phyloP scores from a whole-genome alignment of 2,113 vertebrate genomes.

The Rhabdomys dilectus region DNA sequence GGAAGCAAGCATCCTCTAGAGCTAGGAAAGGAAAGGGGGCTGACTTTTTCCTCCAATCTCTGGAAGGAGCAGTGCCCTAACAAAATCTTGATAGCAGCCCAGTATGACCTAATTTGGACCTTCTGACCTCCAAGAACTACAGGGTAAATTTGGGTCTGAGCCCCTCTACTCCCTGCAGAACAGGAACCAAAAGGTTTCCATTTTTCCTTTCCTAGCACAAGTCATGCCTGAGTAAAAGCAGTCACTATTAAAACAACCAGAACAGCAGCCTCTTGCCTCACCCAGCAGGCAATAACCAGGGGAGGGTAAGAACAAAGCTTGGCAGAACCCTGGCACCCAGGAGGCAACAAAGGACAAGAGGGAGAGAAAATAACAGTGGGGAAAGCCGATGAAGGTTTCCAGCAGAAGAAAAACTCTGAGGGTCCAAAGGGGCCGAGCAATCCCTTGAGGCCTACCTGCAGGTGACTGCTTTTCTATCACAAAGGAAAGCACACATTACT shows the following conservation, averaged over 20 bases:
- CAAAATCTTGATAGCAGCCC: background rate
- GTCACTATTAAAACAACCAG: background rate
- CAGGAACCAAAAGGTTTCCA: background rate
- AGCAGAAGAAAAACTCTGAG: background rate
- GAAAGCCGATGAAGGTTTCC: background rate
- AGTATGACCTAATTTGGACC: background rate
- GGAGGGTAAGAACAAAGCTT: background rate
- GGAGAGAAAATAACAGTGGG: background rate
- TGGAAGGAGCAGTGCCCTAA: background rate
- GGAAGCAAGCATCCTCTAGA: background rate
- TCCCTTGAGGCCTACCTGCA: background rate
- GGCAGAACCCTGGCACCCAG: background rate
- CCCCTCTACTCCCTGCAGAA: background rate
- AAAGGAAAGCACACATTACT: background rate
- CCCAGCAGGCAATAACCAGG: background rate
- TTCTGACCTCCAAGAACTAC: background rate
- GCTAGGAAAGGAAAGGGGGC: background rate
- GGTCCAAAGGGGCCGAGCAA: background rate
- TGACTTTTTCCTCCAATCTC: background rate
- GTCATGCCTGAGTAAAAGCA: background rate
- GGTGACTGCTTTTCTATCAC: background rate
- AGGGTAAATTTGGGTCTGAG: background rate
- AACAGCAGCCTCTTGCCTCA: conserved; percentile 15
- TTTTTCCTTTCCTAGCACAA: background rate
- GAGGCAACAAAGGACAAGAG: background rate